Evolutionary conservation across 2,888 invertebrate species (phyloP).

Genomic region (Automeris io): DNA sequence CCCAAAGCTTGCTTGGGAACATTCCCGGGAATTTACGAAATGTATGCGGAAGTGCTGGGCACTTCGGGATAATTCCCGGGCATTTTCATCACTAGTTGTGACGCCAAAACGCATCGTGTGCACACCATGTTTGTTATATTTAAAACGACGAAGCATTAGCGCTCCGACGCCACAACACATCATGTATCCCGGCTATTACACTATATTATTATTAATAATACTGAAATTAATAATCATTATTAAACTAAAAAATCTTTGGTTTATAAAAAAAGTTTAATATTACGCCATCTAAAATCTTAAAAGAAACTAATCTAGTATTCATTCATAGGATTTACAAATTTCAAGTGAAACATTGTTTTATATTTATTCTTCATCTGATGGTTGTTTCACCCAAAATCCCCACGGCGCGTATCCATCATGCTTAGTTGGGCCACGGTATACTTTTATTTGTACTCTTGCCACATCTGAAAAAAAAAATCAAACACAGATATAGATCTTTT

Average conservation of each 20-base stretch:
- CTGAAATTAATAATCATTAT: background rate
- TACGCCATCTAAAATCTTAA: conserved; percentile 12
- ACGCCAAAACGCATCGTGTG: too few species aligned
- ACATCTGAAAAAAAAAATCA: conserved; percentile 49
- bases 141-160: too few species aligned
- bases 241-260: conserved; percentile 22
- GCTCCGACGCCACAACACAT: too few species aligned
- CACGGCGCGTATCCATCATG: conserved; percentile 81
- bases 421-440: conserved; percentile 83
- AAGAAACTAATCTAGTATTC: conserved; percentile 4
- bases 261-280: conserved; percentile 15
- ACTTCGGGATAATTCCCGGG: too few species aligned
- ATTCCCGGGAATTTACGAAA: too few species aligned
- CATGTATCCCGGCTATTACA: too few species aligned
- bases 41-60: too few species aligned
- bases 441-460: conserved; percentile 83
- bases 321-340: background rate
- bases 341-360: background rate
- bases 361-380: conserved; percentile 74
- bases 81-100: too few species aligned
- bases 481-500: conserved; percentile 3
- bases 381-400: conserved; percentile 85
- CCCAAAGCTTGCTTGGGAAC: too few species aligned
- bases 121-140: too few species aligned
- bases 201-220: background rate